These are phyloP conservation scores for Eupristina koningsbergeri DNA, from an alignment of 1,140 invertebrate species.

Conservation along the genomic window DNA sequence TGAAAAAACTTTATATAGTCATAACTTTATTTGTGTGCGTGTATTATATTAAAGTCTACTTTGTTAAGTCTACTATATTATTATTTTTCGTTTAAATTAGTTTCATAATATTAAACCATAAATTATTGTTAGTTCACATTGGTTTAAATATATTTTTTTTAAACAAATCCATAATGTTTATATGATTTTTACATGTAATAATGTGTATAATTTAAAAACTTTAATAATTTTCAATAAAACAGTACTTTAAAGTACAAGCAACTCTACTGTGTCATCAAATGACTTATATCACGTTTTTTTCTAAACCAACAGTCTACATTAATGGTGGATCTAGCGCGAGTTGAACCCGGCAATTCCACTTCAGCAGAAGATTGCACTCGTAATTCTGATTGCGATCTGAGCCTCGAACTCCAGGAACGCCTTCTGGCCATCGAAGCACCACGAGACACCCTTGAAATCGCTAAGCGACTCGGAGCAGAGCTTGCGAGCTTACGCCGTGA, in stretches of 20 bases:
- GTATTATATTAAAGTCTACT: too few species aligned
- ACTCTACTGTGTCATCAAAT: not conserved
- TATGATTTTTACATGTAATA: too few species aligned
- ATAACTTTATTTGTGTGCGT: too few species aligned
- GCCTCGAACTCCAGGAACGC: conserved; percentile 60
- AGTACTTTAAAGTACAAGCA: not conserved
- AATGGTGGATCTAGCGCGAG: not conserved
- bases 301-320: conserved; percentile 15
- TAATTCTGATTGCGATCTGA: not conserved
- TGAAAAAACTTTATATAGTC: too few species aligned
- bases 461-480: conserved; percentile 60
- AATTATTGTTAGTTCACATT: too few species aligned
- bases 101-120: too few species aligned
- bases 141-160: too few species aligned
- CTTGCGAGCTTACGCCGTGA: conserved; percentile 60
- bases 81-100: too few species aligned
- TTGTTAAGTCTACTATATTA: too few species aligned
- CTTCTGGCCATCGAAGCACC: conserved; percentile 64
- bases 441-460: conserved; percentile 62
- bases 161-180: too few species aligned
- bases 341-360: conserved; percentile 58
- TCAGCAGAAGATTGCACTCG: conserved; percentile 24
- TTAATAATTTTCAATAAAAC: not conserved
- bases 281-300: not conserved
- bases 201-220: too few species aligned